Percentiles rank a stretch among this genome's conserved stretches.
These are phyloP conservation scores for Diarsia rubi DNA, from an alignment of 2,888 invertebrate species.

Conservation along the genomic window DNA sequence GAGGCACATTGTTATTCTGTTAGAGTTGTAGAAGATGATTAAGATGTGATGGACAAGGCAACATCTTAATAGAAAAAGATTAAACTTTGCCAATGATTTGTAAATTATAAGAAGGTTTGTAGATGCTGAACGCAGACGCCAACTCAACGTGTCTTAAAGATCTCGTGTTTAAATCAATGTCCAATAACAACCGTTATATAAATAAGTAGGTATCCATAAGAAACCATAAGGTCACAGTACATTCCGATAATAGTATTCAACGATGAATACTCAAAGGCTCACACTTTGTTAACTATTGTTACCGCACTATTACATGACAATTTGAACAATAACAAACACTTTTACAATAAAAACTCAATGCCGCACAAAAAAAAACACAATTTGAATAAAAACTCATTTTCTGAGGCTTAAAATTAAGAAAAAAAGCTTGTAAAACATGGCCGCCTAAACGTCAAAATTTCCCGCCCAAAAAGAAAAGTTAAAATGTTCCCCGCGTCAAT, in stretches of 20 bases:
- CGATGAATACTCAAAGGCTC: constrained; percentile 34
- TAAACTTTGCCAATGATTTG: background rate
- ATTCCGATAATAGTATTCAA: constrained; percentile 35
- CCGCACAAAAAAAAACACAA: constrained; percentile 20
- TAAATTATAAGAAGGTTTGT: background rate
- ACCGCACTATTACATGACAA: constrained; percentile 42
- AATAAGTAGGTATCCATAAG: constrained; percentile 13
- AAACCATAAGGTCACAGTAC: constrained; percentile 47
- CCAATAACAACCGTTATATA: constrained; percentile 19
- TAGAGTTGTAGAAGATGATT: background rate
- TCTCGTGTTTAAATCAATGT: constrained; percentile 3
- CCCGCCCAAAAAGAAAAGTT: constrained; percentile 23
- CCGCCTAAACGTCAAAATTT: constrained; percentile 22
- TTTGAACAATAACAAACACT: constrained; percentile 47
- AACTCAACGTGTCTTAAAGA: background rate
- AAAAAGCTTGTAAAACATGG: background rate
- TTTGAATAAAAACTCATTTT: background rate
- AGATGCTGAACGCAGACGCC: background rate
- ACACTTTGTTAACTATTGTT: constrained; percentile 43
- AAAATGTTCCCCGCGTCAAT: constrained; percentile 33
- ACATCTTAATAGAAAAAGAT: background rate
- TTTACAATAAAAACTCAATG: constrained; percentile 24
- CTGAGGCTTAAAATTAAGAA: background rate
- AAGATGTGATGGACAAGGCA: background rate
- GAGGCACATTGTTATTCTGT: constrained; percentile 15